phyloP scores from a whole-genome alignment of 2,888 invertebrate genomes.

The Euspilapteryx auroguttella region DNA sequence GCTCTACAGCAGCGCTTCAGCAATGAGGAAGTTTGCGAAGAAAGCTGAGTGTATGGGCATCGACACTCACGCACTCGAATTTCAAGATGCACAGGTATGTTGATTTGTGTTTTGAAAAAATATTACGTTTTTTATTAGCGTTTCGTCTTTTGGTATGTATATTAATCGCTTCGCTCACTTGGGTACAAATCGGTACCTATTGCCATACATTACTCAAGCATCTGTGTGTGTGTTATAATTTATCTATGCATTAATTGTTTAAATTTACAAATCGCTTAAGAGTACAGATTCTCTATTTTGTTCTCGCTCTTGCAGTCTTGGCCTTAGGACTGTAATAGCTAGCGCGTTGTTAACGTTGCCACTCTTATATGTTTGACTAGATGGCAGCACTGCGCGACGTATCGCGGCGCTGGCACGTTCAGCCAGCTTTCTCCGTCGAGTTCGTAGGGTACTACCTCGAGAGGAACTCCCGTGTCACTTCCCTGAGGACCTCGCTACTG shows the following conservation, averaged over 20 bases:
- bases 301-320: too few relatives aligned
- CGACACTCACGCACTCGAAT: slow-evolving; percentile 77
- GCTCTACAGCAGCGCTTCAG: slow-evolving; percentile 87
- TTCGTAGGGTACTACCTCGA: slow-evolving; percentile 94
- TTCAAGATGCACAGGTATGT: slow-evolving; percentile 76
- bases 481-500: slow-evolving; percentile 76
- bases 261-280: too few relatives aligned
- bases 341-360: too few relatives aligned
- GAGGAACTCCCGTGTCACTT: slow-evolving; percentile 78
- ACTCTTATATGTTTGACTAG: slow-evolving; percentile 14
- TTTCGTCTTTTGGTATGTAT: too few relatives aligned
- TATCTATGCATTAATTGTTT: too few relatives aligned
- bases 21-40: slow-evolving; percentile 75
- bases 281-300: too few relatives aligned
- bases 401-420: slow-evolving; percentile 91
- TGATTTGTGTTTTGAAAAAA: background rate
- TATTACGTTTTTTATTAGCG: too few relatives aligned
- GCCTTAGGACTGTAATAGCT: too few relatives aligned
- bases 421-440: slow-evolving; percentile 92
- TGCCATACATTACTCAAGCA: too few relatives aligned
- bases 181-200: too few relatives aligned
- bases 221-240: too few relatives aligned
- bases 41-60: slow-evolving; percentile 93
- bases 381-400: slow-evolving; percentile 80
- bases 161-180: too few relatives aligned